Percentiles rank a stretch among this genome's conserved stretches.
Evolutionary conservation across 2,888 invertebrate species (phyloP).

Genomic region (Synergus gifuensis): DNA sequence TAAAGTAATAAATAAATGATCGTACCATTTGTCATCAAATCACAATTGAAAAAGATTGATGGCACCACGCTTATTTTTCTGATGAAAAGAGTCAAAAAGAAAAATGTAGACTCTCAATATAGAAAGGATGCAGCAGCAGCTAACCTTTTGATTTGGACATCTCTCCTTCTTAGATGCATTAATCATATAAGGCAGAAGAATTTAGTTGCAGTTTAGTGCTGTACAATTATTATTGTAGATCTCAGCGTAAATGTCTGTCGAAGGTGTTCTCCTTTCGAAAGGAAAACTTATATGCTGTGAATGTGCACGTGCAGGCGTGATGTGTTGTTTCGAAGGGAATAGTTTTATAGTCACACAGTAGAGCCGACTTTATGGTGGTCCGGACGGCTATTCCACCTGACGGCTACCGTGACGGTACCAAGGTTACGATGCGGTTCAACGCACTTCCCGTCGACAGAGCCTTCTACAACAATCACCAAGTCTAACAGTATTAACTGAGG

Average conservation of each 20-base stretch:
- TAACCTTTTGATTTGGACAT: conserved; percentile 12
- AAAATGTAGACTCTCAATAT: background rate
- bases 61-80: background rate
- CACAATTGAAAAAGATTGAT: background rate
- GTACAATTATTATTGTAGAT: background rate
- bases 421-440: conserved; percentile 74
- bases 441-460: conserved; percentile 69
- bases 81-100: background rate
- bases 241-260: background rate
- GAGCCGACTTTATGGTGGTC: background rate
- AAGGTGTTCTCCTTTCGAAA: conserved; percentile 39
- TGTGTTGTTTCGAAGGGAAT: conserved; percentile 26
- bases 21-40: background rate
- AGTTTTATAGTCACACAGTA: background rate
- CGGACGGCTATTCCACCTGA: conserved; percentile 69
- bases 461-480: conserved; percentile 48
- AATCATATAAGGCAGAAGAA: conserved; percentile 4
- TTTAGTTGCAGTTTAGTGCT: background rate
- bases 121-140: background rate
- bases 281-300: conserved; percentile 2
- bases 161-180: background rate
- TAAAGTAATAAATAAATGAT: too few relatives aligned
- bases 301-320: conserved; percentile 14
- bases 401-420: conserved; percentile 73
- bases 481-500: conserved; percentile 18